Percentiles rank a stretch among this genome's conserved stretches.
phyloP scores from a whole-genome alignment of 2,888 invertebrate genomes.

The Cryptocephalus primarius region DNA sequence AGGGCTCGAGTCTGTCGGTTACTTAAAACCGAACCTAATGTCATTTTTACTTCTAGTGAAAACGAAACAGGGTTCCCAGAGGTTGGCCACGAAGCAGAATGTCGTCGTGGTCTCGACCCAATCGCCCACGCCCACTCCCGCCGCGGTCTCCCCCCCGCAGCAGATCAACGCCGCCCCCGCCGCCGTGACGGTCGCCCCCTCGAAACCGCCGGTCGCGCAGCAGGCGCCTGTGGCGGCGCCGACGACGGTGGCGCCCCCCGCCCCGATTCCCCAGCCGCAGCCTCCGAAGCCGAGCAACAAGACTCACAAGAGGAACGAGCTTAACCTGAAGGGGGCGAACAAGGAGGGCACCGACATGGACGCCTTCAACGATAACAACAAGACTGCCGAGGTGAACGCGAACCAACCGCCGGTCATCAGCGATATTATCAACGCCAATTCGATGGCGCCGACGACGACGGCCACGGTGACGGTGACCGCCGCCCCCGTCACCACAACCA shows the following conservation, averaged over 20 bases:
- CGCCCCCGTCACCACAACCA: constrained; percentile 1
- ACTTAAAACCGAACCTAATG: too few species aligned
- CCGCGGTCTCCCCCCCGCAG: too few species aligned
- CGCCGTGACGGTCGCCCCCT: too few species aligned
- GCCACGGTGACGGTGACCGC: constrained; percentile 1
- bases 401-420: constrained; percentile 5
- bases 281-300: constrained; percentile 42
- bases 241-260: constrained; percentile 2
- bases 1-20: too few species aligned
- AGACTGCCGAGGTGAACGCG: constrained; percentile 9
- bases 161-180: too few species aligned
- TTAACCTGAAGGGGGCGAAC: constrained; percentile 45
- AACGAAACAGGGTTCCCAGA: too few species aligned
- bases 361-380: constrained; percentile 38
- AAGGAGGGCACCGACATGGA: constrained; percentile 53
- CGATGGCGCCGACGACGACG: constrained; percentile 1
- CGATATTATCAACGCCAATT: constrained; percentile 11
- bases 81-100: too few species aligned
- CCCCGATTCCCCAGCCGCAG: constrained; percentile 29
- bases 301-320: constrained; percentile 41
- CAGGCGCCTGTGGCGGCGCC: too few species aligned
- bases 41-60: too few species aligned
- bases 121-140: too few species aligned
- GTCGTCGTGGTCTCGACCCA: too few species aligned
- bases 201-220: too few species aligned